Conservation (phyloP, 1,140 invertebrate species). For the Papilio machaon region DNA sequence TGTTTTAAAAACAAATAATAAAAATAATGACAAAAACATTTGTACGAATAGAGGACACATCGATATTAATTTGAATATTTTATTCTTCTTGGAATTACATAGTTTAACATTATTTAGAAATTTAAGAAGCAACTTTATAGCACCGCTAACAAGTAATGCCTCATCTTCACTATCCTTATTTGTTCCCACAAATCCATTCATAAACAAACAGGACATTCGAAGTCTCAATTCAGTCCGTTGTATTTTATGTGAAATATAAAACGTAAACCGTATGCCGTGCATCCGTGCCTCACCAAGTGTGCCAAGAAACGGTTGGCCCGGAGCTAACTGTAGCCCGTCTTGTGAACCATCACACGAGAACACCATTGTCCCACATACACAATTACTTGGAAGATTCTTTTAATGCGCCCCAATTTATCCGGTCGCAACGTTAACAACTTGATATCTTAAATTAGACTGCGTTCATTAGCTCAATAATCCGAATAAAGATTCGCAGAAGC, state of each 20-base stretch:
- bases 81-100: neutral
- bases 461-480: neutral
- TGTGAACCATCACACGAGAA: slow-evolving; percentile 62
- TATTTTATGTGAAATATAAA: slow-evolving; percentile 4
- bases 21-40: slow-evolving; percentile 3
- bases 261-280: neutral
- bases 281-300: slow-evolving; percentile 42
- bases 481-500: neutral
- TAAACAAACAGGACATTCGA: neutral
- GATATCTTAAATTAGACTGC: slow-evolving; percentile 1
- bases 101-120: neutral
- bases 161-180: neutral
- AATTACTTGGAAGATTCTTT: slow-evolving; percentile 38
- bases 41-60: neutral
- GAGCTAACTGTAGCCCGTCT: slow-evolving; percentile 49
- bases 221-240: neutral
- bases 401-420: slow-evolving; percentile 21
- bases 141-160: neutral
- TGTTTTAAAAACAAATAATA: neutral
- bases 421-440: neutral
- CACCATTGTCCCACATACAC: slow-evolving; percentile 47
- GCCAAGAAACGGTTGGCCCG: slow-evolving; percentile 57
- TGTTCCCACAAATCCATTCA: neutral
- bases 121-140: neutral
- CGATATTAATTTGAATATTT: neutral